Evolutionary conservation across 2,888 invertebrate species (phyloP), one percentile per base, ranked within the genome.

Genomic region (Zaprionus bogoriensis): DNA sequence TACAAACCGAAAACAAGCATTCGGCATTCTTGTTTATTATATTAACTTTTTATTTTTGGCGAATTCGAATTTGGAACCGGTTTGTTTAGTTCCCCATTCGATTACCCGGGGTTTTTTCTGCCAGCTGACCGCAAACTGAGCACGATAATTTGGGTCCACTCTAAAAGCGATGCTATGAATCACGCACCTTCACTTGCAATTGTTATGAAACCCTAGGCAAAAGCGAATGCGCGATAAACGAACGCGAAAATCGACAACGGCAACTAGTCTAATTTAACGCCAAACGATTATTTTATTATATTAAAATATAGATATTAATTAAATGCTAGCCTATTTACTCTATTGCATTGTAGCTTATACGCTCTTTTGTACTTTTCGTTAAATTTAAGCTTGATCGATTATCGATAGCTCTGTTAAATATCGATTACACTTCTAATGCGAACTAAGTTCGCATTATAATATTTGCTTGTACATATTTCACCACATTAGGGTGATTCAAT

Each of bases 31-130:
- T 52, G 20, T 7, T 44, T 36, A 44, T 38, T 52, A 27, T 28
- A 46, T 45, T 28, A 44, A 44, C 28, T 44, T 44, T 17, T 58
- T 76, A 86, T 79, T 85, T 86, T 80, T 30, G 77, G 74, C 66
- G 20, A 64, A 68, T 74, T 76, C 65, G 20, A 64, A 68, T 74
- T 76, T 63, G 50, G 64, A 86, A 80, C 73, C 59, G 52, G 72
- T 66, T 67, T 41, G 44, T 48, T 28, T 52, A 74, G 64, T 69
- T 64, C 42, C 6, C 28, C 17, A 12, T n/a, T n/a, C n/a, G n/a
- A n/a, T n/a, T n/a, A n/a, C n/a, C n/a, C 52, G 54, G 44, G 25
- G 41, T 23, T 57, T 52, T 52, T 61, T 44, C 3, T 20, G 39
- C 5, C 25, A 30, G 30, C 61, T 19, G 20, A 32, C 65, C 38